Evolutionary conservation across 2,113 vertebrate genomes (phyloP).

Genomic region (Corythoichthys haematopterus): DNA sequence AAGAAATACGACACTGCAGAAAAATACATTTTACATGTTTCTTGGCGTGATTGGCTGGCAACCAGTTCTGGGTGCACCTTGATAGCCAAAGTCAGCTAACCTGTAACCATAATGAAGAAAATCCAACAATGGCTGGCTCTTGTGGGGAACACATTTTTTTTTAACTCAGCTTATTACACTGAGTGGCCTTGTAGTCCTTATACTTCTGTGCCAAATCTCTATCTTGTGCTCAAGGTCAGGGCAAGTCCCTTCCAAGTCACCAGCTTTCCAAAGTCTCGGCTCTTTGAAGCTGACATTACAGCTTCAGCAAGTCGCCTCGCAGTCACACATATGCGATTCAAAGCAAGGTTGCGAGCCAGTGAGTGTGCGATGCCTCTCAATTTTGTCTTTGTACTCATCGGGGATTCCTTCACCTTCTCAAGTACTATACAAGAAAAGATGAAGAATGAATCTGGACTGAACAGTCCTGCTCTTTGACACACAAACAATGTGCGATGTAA

Average conservation of each 20-base stretch:
- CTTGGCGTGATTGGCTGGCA: not conserved
- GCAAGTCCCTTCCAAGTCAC: conserved; percentile 1
- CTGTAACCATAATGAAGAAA: not conserved
- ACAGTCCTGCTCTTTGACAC: not conserved
- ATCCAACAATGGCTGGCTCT: not conserved
- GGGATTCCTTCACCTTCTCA: conserved; percentile 22
- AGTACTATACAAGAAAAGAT: conserved; percentile 5
- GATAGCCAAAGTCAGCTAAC: not conserved
- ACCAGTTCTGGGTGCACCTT: not conserved
- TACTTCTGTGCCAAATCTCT: conserved; percentile 19
- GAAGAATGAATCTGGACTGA: conserved; percentile 10
- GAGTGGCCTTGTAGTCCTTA: conserved; percentile 33
- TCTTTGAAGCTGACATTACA: conserved; percentile 15
- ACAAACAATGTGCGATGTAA: not conserved
- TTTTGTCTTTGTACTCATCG: conserved; percentile 31
- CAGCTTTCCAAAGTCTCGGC: conserved; percentile 8
- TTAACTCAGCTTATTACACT: conserved; percentile 15
- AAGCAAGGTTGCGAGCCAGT: conserved; percentile 12
- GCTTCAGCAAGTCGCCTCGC: conserved; percentile 5
- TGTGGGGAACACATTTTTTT: conserved; percentile 1
- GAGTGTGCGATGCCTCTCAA: conserved; percentile 28
- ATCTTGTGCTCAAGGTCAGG: conserved; percentile 18
- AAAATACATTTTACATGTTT: no score
- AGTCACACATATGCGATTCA: conserved; percentile 17
- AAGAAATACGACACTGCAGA: not conserved